Conservation (phyloP, 2,888 invertebrate genomes). For the Megaustenia siamemsis region DNA sequence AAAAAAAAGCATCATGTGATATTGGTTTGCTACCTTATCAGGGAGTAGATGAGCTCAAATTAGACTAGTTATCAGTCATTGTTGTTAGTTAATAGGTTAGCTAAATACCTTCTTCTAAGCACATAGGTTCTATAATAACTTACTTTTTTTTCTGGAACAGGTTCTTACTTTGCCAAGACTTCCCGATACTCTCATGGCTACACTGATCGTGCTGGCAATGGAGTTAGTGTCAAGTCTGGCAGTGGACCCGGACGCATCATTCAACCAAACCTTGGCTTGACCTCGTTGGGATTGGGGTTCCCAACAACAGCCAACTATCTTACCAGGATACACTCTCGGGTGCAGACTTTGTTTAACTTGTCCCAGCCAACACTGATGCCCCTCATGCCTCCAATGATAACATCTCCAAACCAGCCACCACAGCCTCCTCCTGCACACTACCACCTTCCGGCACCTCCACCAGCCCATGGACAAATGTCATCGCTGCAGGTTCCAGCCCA, state of each 20-base stretch:
- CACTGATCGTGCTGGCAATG: constrained; percentile 61
- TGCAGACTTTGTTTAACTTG: background rate
- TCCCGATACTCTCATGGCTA: constrained; percentile 73
- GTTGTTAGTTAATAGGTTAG: too few species aligned
- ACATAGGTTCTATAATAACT: too few species aligned
- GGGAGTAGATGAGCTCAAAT: too few species aligned
- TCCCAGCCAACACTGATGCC: constrained; percentile 9
- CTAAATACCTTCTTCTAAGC: too few species aligned
- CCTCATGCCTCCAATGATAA: constrained; percentile 10
- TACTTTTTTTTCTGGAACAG: too few species aligned
- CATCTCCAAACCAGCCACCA: constrained; percentile 29
- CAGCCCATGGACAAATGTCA: constrained; percentile 42
- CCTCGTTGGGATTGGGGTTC: constrained; percentile 7
- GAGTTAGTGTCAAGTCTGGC: constrained; percentile 1
- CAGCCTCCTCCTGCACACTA: constrained; percentile 52
- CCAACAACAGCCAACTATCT: background rate
- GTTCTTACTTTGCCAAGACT: constrained; percentile 72
- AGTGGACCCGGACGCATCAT: background rate
- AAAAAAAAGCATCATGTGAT: too few species aligned
- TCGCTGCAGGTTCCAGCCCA: constrained; percentile 33
- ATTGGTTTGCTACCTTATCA: too few species aligned
- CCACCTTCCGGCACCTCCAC: constrained; percentile 36
- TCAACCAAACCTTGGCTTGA: background rate
- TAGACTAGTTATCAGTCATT: too few species aligned
- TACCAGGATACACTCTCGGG: background rate